Conservation (phyloP, 1,140 invertebrate genomes). For the Bombus pyrosoma region DNA sequence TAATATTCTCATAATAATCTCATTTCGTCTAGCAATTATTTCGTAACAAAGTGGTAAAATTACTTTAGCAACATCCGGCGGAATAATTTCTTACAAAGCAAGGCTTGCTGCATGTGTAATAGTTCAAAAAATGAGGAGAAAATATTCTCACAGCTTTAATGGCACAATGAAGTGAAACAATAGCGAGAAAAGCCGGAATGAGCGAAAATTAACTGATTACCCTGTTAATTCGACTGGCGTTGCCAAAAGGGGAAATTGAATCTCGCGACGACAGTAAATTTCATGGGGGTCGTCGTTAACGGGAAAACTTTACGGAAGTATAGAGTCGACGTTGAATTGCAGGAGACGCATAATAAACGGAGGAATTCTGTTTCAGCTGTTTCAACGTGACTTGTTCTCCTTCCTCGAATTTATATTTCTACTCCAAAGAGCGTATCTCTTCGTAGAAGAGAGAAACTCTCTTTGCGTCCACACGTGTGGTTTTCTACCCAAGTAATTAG, state of each 20-base stretch:
- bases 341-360: conserved; percentile 15
- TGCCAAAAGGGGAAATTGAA: conserved; percentile 32
- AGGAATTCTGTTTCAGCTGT: conserved; percentile 12
- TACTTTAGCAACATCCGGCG: not conserved
- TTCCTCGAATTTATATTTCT: conserved; percentile 1
- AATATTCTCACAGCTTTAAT: not conserved
- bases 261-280: conserved; percentile 25
- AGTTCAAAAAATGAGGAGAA: not conserved
- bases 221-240: conserved; percentile 18
- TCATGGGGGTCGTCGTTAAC: conserved; percentile 21
- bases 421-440: no score
- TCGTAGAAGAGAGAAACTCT: no score
- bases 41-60: not conserved
- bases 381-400: not conserved
- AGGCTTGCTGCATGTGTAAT: not conserved
- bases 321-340: conserved; percentile 7
- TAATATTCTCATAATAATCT: not conserved
- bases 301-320: conserved; percentile 28
- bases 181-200: not conserved
- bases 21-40: not conserved
- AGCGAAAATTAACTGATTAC: conserved; percentile 24
- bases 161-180: not conserved
- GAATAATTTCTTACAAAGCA: not conserved
- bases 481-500: not conserved
- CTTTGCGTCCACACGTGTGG: no score